Evolutionary conservation across 2,888 invertebrate species (phyloP).

Genomic region (Lasius fuliginosus): DNA sequence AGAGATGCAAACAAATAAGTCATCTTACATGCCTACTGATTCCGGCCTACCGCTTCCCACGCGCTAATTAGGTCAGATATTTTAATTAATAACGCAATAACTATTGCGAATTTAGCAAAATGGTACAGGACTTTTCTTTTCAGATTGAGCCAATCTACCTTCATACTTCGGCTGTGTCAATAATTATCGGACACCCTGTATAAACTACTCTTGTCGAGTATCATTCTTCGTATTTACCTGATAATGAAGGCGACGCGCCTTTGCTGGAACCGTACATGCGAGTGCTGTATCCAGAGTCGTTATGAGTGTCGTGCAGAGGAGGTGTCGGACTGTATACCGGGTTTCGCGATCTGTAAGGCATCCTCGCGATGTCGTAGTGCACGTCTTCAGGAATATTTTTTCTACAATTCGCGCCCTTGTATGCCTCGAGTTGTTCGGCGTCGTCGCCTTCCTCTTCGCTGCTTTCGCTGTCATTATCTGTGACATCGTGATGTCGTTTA

Average conservation of each 20-base stretch:
- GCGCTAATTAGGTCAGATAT: too few species aligned
- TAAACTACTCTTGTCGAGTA: too few species aligned
- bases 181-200: too few species aligned
- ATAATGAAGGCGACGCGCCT: conserved; percentile 92
- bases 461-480: conserved; percentile 82
- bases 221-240: conserved; percentile 79
- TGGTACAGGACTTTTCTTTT: too few species aligned
- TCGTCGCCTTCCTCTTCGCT: conserved; percentile 83
- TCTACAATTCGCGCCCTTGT: conserved; percentile 73
- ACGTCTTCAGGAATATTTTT: conserved; percentile 75
- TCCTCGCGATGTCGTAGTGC: conserved; percentile 81
- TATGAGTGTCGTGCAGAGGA: conserved; percentile 89
- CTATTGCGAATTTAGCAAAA: too few species aligned
- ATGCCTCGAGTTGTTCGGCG: conserved; percentile 74
- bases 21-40: too few species aligned
- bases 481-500: not conserved
- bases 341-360: conserved; percentile 86
- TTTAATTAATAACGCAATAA: too few species aligned
- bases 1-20: too few species aligned
- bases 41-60: too few species aligned
- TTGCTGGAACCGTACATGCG: conserved; percentile 93
- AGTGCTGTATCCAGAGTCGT: conserved; percentile 95
- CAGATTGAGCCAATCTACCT: too few species aligned
- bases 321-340: conserved; percentile 87
- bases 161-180: too few species aligned